Conservation (phyloP, 2,888 invertebrate species). For the Mechanitis messenoides region DNA sequence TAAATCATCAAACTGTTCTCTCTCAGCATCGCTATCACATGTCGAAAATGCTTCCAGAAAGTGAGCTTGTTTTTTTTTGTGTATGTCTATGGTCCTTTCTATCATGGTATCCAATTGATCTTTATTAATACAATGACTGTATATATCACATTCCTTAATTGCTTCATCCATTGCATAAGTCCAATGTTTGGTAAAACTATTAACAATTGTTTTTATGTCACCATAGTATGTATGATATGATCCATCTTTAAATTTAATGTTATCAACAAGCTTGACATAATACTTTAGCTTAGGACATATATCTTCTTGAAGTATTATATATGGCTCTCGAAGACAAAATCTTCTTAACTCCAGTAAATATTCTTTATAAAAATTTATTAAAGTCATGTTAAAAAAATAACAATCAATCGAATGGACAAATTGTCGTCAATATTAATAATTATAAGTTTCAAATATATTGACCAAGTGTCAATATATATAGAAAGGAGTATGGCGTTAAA, state of each 20-base stretch:
- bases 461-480: too few relatives aligned
- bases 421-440: too few relatives aligned
- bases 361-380: constrained; percentile 46
- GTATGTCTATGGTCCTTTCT: constrained; percentile 39
- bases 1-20: constrained; percentile 40
- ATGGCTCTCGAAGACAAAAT: constrained; percentile 36
- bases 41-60: constrained; percentile 46
- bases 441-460: too few relatives aligned
- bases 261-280: constrained; percentile 38
- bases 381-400: background rate
- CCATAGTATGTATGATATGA: constrained; percentile 48
- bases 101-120: constrained; percentile 38
- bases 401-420: background rate
- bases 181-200: constrained; percentile 45
- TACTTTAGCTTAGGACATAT: constrained; percentile 39
- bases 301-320: constrained; percentile 41
- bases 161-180: constrained; percentile 41
- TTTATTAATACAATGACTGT: constrained; percentile 32
- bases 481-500: too few relatives aligned
- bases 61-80: constrained; percentile 37
- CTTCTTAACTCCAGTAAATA: constrained; percentile 43
- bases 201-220: constrained; percentile 44
- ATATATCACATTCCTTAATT: constrained; percentile 40
- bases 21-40: constrained; percentile 35
- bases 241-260: constrained; percentile 41